phyloP scores from a whole-genome alignment of 2,797 vertebrate species.

The Tolypeutes matacus region DNA sequence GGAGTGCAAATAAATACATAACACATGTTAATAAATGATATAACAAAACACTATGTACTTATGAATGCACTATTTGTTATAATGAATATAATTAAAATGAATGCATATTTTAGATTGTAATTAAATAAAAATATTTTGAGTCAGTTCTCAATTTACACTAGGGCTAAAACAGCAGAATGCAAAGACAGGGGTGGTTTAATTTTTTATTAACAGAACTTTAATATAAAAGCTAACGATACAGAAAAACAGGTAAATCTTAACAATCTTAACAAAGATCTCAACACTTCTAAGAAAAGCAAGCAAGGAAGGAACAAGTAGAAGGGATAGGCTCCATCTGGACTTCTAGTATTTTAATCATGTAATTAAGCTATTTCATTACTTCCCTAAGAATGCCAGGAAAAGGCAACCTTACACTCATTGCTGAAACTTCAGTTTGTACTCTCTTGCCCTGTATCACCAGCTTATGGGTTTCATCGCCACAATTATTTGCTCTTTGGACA shows the following conservation, averaged over 20 bases:
- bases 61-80: not conserved
- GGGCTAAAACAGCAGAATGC: not conserved
- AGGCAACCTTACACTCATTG: slow-evolving; percentile 71
- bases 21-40: slow-evolving; percentile 15
- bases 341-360: not conserved
- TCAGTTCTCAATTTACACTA: slow-evolving; percentile 29
- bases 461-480: slow-evolving; percentile 73
- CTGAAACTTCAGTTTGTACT: slow-evolving; percentile 78
- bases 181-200: not conserved
- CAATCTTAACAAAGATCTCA: slow-evolving; percentile 53
- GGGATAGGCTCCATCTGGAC: slow-evolving; percentile 19
- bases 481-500: slow-evolving; percentile 71
- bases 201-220: not conserved
- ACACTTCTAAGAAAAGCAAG: slow-evolving; percentile 43
- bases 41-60: not conserved
- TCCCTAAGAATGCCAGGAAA: slow-evolving; percentile 69
- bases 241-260: slow-evolving; percentile 20
- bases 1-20: slow-evolving; percentile 37
- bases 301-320: slow-evolving; percentile 23
- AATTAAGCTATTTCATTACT: slow-evolving; percentile 65
- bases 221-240: slow-evolving; percentile 33
- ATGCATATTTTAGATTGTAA: not conserved
- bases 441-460: slow-evolving; percentile 61
- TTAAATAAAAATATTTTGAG: slow-evolving; percentile 51
- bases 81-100: not conserved